Percentiles rank a stretch among this genome's conserved stretches.
Conservation (phyloP, 2,113 vertebrate species). For the Cricetomys ansorgei region DNA sequence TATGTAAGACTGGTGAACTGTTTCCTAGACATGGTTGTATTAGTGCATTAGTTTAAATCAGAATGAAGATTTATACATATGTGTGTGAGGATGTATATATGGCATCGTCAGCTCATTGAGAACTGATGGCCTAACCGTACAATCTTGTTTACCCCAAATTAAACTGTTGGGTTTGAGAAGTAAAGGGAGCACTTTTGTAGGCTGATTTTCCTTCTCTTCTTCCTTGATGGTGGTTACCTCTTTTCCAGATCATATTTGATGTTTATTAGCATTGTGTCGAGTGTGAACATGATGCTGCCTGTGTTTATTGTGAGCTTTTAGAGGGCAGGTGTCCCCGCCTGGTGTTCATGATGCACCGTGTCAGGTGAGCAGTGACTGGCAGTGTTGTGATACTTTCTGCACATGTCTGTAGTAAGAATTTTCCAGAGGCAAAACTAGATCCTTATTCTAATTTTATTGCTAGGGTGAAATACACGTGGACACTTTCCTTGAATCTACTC, state of each 20-base stretch:
- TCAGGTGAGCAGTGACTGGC: conserved; percentile 75
- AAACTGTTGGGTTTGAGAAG: conserved; percentile 68
- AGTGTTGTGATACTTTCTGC: conserved; percentile 83
- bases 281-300: conserved; percentile 70
- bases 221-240: conserved; percentile 64
- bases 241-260: conserved; percentile 67
- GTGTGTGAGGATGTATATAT: conserved; percentile 71
- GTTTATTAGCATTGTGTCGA: conserved; percentile 70
- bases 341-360: conserved; percentile 63
- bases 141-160: conserved; percentile 74
- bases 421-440: conserved; percentile 72
- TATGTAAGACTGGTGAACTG: conserved; percentile 74
- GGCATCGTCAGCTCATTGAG: conserved; percentile 66
- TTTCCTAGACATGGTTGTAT: conserved; percentile 77
- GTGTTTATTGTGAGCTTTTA: conserved; percentile 67
- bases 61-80: conserved; percentile 66
- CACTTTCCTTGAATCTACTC: conserved; percentile 45
- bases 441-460: conserved; percentile 54
- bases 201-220: conserved; percentile 67
- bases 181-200: conserved; percentile 80
- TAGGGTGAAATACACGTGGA: conserved; percentile 64
- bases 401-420: conserved; percentile 71
- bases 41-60: conserved; percentile 73
- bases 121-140: conserved; percentile 72
- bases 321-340: conserved; percentile 35